A percentile compares a stretch with the other conserved stretches of the same genome.
Conservation (phyloP, 2,888 invertebrate species). For the Netelia fuscicornis region DNA sequence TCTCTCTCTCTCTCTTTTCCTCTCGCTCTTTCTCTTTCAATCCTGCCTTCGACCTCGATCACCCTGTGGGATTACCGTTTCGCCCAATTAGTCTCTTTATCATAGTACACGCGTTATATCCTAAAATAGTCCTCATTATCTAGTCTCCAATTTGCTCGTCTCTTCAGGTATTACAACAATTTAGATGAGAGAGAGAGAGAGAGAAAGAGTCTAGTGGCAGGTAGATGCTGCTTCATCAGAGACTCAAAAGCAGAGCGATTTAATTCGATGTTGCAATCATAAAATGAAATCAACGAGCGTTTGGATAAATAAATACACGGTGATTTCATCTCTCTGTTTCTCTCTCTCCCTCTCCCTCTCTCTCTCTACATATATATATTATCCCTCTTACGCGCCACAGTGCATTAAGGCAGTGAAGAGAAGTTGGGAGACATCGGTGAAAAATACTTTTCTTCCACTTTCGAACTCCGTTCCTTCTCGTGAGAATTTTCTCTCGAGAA, state of each 20-base stretch:
- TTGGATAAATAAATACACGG: too few species aligned
- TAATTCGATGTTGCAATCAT: too few species aligned
- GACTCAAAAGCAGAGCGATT: too few species aligned
- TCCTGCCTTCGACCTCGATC: conserved; percentile 21
- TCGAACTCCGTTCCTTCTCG: conserved; percentile 20
- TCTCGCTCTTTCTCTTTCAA: conserved; percentile 5
- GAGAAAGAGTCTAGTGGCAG: too few species aligned
- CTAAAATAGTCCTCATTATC: conserved; percentile 27
- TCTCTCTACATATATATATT: conserved; percentile 4
- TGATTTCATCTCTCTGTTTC: too few species aligned
- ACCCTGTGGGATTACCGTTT: conserved; percentile 64
- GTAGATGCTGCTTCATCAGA: too few species aligned
- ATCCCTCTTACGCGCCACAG: neutral
- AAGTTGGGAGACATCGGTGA: conserved; percentile 12
- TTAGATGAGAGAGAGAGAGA: too few species aligned
- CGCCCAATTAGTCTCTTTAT: conserved; percentile 65
- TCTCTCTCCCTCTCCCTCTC: too few species aligned
- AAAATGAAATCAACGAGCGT: too few species aligned
- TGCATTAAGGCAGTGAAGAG: conserved; percentile 23
- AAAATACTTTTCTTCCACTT: conserved; percentile 45
- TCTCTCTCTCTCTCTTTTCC: neutral
- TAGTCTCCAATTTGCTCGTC: neutral
- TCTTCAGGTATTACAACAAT: neutral
- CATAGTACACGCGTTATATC: conserved; percentile 17
- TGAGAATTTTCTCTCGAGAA: conserved; percentile 35